Conservation (phyloP, 2,113 vertebrate species). For the Chiloscyllium plagiosum region DNA sequence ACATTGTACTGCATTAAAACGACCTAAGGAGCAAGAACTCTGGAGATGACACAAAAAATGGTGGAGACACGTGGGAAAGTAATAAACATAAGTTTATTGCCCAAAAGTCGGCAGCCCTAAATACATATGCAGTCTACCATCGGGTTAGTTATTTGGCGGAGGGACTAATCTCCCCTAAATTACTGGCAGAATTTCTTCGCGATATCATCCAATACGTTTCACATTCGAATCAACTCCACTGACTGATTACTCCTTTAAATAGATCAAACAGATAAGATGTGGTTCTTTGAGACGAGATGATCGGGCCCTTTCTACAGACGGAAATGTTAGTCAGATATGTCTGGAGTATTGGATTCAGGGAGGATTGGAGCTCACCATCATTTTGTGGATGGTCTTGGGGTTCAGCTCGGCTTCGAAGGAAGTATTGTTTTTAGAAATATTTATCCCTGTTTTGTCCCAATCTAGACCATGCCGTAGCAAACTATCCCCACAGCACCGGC, state of each 20-base stretch:
- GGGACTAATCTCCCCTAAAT: background rate
- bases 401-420: slow-evolving; percentile 28
- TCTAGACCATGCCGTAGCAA: background rate
- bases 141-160: background rate
- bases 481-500: background rate
- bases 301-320: background rate
- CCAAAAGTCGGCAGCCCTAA: too few species aligned
- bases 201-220: background rate
- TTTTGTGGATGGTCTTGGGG: background rate
- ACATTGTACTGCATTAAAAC: background rate
- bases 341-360: background rate
- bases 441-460: background rate
- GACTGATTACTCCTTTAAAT: background rate
- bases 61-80: background rate
- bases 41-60: background rate
- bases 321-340: background rate
- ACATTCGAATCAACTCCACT: background rate
- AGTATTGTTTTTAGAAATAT: slow-evolving; percentile 36
- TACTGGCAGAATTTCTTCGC: too few species aligned
- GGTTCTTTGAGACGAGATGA: background rate
- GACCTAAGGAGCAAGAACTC: background rate
- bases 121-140: background rate
- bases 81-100: background rate
- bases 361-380: background rate
- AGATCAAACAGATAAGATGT: background rate